Percentiles rank a stretch among this genome's conserved stretches.
phyloP scores from a whole-genome alignment of 2,113 vertebrate genomes.

The zebrafish (Danio rerio) region GRCz12tu NC_133185.1:4673501-4674000 shows the following conservation, averaged over 20 bases:
- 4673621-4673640: background rate
- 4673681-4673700: conserved; percentile 23
- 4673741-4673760: conserved; percentile 8
- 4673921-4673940: conserved; percentile 54
- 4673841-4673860: conserved; percentile 48
- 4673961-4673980: conserved; percentile 35
- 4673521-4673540: conserved; percentile 4
- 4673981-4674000: conserved; percentile 54
- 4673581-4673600: conserved; percentile 25
- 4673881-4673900: background rate
- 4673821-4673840: conserved; percentile 53
- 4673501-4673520: conserved; percentile 41
- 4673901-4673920: conserved; percentile 51
- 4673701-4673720: background rate
- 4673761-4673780: conserved; percentile 5
- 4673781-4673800: conserved; percentile 10
- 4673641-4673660: conserved; percentile 30
- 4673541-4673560: conserved; percentile 28
- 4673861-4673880: conserved; percentile 15
- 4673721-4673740: background rate
- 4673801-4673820: conserved; percentile 49
- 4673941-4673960: conserved; percentile 25
- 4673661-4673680: background rate
- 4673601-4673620: conserved; percentile 34
- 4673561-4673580: conserved; percentile 22